These are phyloP conservation scores for Neostethus bicornis DNA, from an alignment of 2,797 vertebrate species.

Conservation along the genomic window DNA sequence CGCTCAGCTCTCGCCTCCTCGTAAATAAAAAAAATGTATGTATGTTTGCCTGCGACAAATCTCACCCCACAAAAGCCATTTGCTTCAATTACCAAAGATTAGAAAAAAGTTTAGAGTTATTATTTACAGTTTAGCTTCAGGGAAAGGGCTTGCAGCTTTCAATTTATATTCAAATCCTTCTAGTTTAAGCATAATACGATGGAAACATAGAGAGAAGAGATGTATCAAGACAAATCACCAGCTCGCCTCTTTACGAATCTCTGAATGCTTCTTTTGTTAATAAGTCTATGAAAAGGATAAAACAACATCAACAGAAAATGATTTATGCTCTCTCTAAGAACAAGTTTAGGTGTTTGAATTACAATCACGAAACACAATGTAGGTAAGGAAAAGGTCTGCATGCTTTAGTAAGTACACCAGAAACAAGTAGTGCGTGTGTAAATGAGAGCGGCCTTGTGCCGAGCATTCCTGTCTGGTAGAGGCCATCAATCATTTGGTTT, in stretches of 20 bases:
- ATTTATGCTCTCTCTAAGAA: conserved; percentile 38
- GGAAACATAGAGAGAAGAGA: conserved; percentile 62
- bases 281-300: conserved; percentile 56
- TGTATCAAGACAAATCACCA: conserved; percentile 61
- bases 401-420: conserved; percentile 13
- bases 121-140: conserved; percentile 84
- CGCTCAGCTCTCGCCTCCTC: conserved; percentile 87
- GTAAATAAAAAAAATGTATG: conserved; percentile 95
- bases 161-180: conserved; percentile 79
- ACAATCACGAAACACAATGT: conserved; percentile 3
- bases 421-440: conserved; percentile 34
- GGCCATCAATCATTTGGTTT: conserved; percentile 65
- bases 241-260: conserved; percentile 42
- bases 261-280: conserved; percentile 58
- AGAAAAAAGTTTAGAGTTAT: conserved; percentile 82
- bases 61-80: conserved; percentile 80
- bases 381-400: conserved; percentile 13
- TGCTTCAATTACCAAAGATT: conserved; percentile 85
- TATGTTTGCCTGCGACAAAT: conserved; percentile 86
- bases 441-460: conserved; percentile 53
- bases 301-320: conserved; percentile 43
- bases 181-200: conserved; percentile 72
- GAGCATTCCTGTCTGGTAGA: conserved; percentile 64
- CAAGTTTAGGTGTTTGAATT: conserved; percentile 35
- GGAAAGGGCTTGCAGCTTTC: conserved; percentile 73